Conservation (phyloP, 2,797 vertebrate species). For the Halcyon chelicuti region DNA sequence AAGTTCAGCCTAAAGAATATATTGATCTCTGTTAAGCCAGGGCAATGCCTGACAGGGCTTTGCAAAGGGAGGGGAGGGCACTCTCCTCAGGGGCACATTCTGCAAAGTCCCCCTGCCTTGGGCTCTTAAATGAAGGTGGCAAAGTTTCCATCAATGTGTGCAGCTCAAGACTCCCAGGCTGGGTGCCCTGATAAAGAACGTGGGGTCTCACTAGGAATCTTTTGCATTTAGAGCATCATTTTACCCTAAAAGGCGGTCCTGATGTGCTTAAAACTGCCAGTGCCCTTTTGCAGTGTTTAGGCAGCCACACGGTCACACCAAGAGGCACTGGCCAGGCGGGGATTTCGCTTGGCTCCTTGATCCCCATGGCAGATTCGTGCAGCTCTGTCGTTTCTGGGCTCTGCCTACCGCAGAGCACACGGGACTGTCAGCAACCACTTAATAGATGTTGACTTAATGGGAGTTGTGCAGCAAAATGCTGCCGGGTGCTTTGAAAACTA, state of each 20-base stretch:
- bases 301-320: background rate
- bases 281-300: background rate
- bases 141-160: background rate
- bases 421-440: background rate
- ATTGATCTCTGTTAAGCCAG: background rate
- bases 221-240: background rate
- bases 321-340: background rate
- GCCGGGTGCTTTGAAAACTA: background rate
- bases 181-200: background rate
- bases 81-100: background rate
- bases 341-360: background rate
- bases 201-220: background rate
- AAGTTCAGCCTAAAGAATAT: background rate
- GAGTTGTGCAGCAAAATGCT: background rate
- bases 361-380: background rate
- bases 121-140: background rate
- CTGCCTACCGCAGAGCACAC: background rate
- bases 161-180: background rate
- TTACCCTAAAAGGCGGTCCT: background rate
- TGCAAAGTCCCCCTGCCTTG: background rate
- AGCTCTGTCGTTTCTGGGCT: background rate
- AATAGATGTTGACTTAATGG: background rate
- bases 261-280: background rate
- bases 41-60: background rate
- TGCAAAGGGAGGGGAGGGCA: background rate